Evolutionary conservation across 2,888 invertebrate genomes (phyloP).

Genomic region (Sthenelais limicola): DNA sequence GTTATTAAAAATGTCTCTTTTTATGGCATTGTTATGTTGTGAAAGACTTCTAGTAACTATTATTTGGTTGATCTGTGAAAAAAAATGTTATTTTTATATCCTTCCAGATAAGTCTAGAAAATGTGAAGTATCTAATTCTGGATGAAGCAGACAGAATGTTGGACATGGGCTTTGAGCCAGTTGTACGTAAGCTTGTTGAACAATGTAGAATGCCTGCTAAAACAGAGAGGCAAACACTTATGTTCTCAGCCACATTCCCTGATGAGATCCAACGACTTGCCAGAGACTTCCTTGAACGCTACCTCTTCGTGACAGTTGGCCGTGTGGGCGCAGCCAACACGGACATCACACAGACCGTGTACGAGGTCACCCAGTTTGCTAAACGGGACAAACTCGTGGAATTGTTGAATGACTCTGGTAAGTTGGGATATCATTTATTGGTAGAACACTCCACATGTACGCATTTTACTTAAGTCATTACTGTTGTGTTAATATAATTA

Average conservation of each 20-base stretch:
- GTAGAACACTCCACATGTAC: too few relatives aligned
- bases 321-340: constrained; percentile 93
- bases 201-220: constrained; percentile 66
- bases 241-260: constrained; percentile 87
- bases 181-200: constrained; percentile 64
- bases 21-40: too few relatives aligned
- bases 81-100: background rate
- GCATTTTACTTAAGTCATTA: too few relatives aligned
- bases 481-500: too few relatives aligned
- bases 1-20: too few relatives aligned
- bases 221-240: constrained; percentile 76
- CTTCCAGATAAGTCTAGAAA: constrained; percentile 74
- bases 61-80: background rate
- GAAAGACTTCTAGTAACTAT: background rate
- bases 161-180: constrained; percentile 80
- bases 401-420: constrained; percentile 75
- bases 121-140: constrained; percentile 80
- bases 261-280: constrained; percentile 84
- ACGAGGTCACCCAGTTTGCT: constrained; percentile 77
- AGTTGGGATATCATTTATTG: too few relatives aligned
- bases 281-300: constrained; percentile 82
- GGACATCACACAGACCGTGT: constrained; percentile 86
- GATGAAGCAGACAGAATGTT: constrained; percentile 89
- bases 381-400: constrained; percentile 84
- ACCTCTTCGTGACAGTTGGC: constrained; percentile 90